Conservation (phyloP, 2,113 vertebrate species). For the Sinocyclocheilus anophthalmus region DNA sequence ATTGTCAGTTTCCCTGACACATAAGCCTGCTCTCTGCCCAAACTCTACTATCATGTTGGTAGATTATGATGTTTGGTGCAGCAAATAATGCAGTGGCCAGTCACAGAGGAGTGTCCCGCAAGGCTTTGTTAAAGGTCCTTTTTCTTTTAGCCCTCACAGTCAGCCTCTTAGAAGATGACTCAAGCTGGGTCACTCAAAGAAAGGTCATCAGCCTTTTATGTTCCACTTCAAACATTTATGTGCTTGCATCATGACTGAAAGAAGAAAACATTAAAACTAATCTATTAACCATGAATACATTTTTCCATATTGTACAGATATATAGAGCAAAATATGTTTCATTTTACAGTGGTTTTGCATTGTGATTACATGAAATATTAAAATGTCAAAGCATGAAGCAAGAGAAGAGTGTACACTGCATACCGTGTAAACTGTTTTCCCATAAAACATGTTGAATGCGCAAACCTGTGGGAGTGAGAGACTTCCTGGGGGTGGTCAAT, state of each 20-base stretch:
- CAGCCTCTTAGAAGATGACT: constrained; percentile 61
- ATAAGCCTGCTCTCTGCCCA: constrained; percentile 1
- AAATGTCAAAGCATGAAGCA: neutral
- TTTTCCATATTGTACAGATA: neutral
- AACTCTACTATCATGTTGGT: neutral
- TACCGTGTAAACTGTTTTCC: neutral
- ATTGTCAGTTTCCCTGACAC: constrained; percentile 8
- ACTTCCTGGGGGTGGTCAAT: neutral
- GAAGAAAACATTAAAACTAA: constrained; percentile 42
- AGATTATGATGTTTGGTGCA: neutral
- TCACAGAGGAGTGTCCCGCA: neutral
- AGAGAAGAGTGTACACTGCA: neutral
- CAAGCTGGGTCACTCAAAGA: constrained; percentile 67
- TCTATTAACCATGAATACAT: neutral
- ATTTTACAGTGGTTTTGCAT: neutral
- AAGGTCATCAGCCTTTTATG: constrained; percentile 74
- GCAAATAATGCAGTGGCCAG: neutral
- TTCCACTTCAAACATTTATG: constrained; percentile 67
- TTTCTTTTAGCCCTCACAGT: constrained; percentile 2
- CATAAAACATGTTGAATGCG: constrained; percentile 25
- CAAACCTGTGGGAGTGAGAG: constrained; percentile 43
- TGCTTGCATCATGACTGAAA: constrained; percentile 53
- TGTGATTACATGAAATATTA: neutral
- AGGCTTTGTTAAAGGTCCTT: constrained; percentile 5
- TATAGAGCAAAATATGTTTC: neutral